Evolutionary conservation across 1,140 invertebrate genomes (phyloP).

Genomic region (Cydia splendana): DNA sequence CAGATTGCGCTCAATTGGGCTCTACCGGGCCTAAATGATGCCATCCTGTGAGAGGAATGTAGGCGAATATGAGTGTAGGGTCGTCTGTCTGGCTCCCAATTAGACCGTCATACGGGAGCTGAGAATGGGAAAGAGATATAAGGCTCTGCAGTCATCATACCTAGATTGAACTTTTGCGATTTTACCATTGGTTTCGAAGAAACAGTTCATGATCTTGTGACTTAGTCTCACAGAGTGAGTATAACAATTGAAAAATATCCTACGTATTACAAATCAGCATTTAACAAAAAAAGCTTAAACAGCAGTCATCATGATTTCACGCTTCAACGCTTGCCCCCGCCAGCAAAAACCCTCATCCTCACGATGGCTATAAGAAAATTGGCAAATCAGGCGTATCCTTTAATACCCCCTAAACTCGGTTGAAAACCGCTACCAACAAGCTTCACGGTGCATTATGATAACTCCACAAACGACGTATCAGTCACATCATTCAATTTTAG

Average conservation of each 20-base stretch:
- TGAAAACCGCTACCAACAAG: not conserved
- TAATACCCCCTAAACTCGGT: not conserved
- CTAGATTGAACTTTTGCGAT: too few species aligned
- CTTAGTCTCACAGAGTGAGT: too few species aligned
- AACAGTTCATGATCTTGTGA: too few species aligned
- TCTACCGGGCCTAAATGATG: conserved; percentile 13
- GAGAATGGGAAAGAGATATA: not conserved
- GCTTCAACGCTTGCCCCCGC: not conserved
- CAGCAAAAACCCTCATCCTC: not conserved
- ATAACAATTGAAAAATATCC: not conserved
- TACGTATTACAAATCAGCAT: not conserved
- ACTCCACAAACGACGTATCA: not conserved
- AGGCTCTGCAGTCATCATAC: too few species aligned
- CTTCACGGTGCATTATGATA: conserved; percentile 1
- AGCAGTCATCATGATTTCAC: not conserved
- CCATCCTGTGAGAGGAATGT: conserved; percentile 1
- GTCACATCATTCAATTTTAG: not conserved
- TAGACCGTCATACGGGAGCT: not conserved
- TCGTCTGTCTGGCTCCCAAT: conserved; percentile 10
- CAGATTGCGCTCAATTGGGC: conserved; percentile 18
- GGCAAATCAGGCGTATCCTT: not conserved
- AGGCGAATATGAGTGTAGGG: not conserved
- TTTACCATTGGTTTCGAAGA: too few species aligned
- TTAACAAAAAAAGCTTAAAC: not conserved
- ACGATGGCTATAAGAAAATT: conserved; percentile 7